Conservation (phyloP, 2,113 vertebrate species). For the Willisornis vidua region DNA sequence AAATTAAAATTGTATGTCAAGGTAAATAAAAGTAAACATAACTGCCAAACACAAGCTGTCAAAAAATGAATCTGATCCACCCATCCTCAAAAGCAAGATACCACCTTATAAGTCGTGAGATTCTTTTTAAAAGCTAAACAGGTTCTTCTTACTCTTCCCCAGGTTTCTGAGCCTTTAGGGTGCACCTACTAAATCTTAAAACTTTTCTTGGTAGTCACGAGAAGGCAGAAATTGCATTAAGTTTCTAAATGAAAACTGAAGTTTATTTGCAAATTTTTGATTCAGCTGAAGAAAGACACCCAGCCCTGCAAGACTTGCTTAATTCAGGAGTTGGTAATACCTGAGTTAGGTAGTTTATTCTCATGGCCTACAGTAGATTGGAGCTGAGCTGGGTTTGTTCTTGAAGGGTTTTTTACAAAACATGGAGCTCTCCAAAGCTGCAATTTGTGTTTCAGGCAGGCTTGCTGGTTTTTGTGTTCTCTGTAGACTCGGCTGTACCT, state of each 20-base stretch:
- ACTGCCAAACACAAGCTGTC: slow-evolving; percentile 28
- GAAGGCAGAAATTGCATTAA: not conserved
- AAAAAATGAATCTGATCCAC: slow-evolving; percentile 20
- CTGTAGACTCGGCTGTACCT: not conserved
- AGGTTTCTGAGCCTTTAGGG: slow-evolving; percentile 42
- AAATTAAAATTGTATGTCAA: not conserved
- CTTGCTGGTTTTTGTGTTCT: not conserved
- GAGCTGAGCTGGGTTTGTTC: not conserved
- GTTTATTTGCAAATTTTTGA: not conserved
- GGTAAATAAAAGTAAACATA: slow-evolving; percentile 24
- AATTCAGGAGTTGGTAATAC: slow-evolving; percentile 8
- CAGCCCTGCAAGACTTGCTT: slow-evolving; percentile 18
- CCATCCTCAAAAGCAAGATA: slow-evolving; percentile 60
- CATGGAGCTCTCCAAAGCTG: not conserved
- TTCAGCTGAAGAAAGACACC: not conserved
- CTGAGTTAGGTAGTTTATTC: slow-evolving; percentile 11
- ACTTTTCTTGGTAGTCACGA: not conserved
- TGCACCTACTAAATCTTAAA: not conserved
- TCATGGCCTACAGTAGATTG: slow-evolving; percentile 29
- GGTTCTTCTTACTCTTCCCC: slow-evolving; percentile 17
- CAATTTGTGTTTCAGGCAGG: fast-evolving
- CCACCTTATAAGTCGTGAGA: slow-evolving; percentile 48
- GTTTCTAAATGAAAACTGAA: not conserved
- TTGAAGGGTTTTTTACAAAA: slow-evolving; percentile 28
- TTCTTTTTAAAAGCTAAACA: slow-evolving; percentile 5